Evolutionary conservation across 53 echinoderm and acorn worm species (phyloP).

Genomic region (Patiria pectinifera): DNA sequence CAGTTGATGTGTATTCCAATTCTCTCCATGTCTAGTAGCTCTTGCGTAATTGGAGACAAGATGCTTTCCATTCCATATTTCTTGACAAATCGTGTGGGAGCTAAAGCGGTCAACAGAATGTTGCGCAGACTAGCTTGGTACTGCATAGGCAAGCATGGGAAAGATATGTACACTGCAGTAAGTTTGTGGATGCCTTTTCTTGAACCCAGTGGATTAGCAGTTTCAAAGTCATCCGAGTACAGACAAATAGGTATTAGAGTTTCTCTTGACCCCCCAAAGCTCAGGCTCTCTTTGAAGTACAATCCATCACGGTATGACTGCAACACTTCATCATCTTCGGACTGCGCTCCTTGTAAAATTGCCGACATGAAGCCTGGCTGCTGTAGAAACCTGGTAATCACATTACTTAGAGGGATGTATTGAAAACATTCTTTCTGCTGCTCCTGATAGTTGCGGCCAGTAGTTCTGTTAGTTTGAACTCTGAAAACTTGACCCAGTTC

Average conservation of each 20-base stretch:
- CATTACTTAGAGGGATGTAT: conserved; percentile 45
- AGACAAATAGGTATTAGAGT: conserved; percentile 28
- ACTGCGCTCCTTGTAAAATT: conserved; percentile 15
- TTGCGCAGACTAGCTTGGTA: conserved; percentile 38
- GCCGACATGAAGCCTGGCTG: conserved; percentile 63
- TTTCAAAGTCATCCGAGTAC: conserved; percentile 57
- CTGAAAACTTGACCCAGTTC: conserved; percentile 38
- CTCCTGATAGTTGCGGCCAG: conserved; percentile 34
- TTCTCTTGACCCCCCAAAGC: not conserved
- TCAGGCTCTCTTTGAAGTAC: conserved; percentile 53
- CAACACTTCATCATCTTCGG: conserved; percentile 52
- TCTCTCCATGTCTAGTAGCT: conserved; percentile 41
- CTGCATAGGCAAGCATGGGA: not conserved
- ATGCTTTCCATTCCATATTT: conserved; percentile 60
- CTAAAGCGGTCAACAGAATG: conserved; percentile 50
- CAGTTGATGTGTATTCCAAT: conserved; percentile 25
- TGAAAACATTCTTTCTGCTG: conserved; percentile 36
- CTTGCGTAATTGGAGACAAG: conserved; percentile 20
- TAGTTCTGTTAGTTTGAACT: conserved; percentile 35
- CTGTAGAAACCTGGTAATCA: conserved; percentile 47
- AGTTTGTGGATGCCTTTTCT: conserved; percentile 52
- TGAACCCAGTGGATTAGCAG: conserved; percentile 45
- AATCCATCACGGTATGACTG: conserved; percentile 69
- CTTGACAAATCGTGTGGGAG: not conserved
- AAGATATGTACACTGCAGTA: conserved; percentile 32